phyloP scores from a whole-genome alignment of 2,888 invertebrate genomes.

The Papilio elwesi region DNA sequence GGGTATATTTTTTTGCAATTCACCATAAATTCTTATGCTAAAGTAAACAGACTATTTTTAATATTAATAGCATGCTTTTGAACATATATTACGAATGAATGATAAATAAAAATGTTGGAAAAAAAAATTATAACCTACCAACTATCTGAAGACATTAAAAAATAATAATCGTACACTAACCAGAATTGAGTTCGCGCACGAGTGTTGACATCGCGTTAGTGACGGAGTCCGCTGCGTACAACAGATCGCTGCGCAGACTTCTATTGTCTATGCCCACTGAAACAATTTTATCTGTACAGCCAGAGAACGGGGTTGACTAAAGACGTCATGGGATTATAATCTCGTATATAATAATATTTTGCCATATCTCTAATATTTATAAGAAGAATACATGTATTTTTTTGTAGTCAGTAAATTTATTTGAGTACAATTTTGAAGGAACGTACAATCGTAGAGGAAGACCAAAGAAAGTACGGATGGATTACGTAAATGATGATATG shows the following conservation, averaged over 20 bases:
- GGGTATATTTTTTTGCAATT: no score
- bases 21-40: neutral
- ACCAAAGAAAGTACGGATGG: no score
- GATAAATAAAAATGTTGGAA: neutral
- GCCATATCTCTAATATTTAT: no score
- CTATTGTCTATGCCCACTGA: slow-evolving; percentile 83
- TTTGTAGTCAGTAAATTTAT: no score
- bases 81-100: slow-evolving; percentile 22
- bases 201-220: slow-evolving; percentile 99
- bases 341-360: no score
- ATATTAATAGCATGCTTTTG: slow-evolving; percentile 23
- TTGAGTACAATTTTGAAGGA: no score
- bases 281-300: neutral
- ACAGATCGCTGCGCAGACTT: slow-evolving; percentile 92
- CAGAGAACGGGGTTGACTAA: no score
- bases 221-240: slow-evolving; percentile 98
- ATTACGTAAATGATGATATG: no score
- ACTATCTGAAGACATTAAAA: slow-evolving; percentile 20
- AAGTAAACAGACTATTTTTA: slow-evolving; percentile 9
- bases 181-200: slow-evolving; percentile 97
- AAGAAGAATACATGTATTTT: no score
- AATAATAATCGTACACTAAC: slow-evolving; percentile 72
- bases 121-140: slow-evolving; percentile 4
- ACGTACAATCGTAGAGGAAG: no score
- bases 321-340: no score